These are phyloP conservation scores for Periplaneta americana DNA, from an alignment of 1,140 invertebrate species.

Conservation along the genomic window DNA sequence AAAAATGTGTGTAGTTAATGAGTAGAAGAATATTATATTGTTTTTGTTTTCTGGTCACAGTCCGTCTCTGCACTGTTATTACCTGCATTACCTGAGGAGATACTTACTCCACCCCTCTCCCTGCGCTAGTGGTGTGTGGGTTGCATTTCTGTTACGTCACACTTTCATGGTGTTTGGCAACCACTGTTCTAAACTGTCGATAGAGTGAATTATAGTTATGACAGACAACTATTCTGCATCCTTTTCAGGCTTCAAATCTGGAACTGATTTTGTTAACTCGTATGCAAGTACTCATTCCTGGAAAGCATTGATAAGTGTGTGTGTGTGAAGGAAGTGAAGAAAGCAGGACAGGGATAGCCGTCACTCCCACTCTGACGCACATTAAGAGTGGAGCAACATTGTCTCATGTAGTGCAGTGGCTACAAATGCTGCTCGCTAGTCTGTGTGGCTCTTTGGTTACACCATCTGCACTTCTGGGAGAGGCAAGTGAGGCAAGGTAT, in stretches of 20 bases:
- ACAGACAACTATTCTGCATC: too few relatives aligned
- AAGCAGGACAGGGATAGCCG: neutral
- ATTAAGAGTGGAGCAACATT: neutral
- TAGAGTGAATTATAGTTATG: too few relatives aligned
- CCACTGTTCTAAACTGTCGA: too few relatives aligned
- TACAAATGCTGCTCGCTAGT: slow-evolving; percentile 30
- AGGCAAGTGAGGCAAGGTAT: neutral
- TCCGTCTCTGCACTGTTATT: too few relatives aligned
- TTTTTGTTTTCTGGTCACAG: too few relatives aligned
- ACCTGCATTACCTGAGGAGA: too few relatives aligned
- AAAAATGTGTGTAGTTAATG: too few relatives aligned
- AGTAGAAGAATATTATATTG: too few relatives aligned
- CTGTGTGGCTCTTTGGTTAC: slow-evolving; percentile 34
- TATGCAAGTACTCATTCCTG: neutral
- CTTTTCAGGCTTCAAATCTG: neutral
- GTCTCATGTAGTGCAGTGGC: slow-evolving; percentile 19
- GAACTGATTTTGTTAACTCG: neutral
- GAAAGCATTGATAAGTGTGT: neutral
- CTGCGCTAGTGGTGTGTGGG: too few relatives aligned
- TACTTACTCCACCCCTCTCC: too few relatives aligned
- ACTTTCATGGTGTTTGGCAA: too few relatives aligned
- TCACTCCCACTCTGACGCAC: neutral
- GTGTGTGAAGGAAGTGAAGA: neutral
- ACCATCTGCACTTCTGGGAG: neutral
- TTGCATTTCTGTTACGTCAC: too few relatives aligned